Evolutionary conservation across 2,797 vertebrate species (phyloP), one percentile per base, ranked within the genome.

Genomic region (Chloroceryle inda): DNA sequence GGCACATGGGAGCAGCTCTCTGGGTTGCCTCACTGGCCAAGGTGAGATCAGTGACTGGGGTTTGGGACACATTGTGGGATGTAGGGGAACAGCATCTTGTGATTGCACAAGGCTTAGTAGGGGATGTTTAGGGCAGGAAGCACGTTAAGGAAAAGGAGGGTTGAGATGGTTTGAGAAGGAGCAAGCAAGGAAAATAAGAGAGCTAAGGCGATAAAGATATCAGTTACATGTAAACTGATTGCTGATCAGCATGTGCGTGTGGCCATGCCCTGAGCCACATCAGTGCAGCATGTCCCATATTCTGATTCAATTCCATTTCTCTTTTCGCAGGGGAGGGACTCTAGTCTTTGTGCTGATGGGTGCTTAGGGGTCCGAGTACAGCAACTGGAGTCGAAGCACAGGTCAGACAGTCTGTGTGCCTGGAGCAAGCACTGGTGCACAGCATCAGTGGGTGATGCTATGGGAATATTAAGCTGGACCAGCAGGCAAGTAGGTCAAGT

Each of bases 361-460:
- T 35, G 29, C n/a, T 6, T 0, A 2, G 45, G 18, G 47, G 13
- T 42, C 66, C 67, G 35, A 56, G 47, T 1, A 1, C 22, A 72
- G 52, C 31, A 42, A 13, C 18, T 24, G 9, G 22, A 55, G 68
- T 8, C 53, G 29, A 45, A 45, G 3, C 31, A 37, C 0, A 2
- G 17, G 37, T 19, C 59, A 38, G 33, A 29, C 9, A 20, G 17
- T 4, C 22, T 10, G 15, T 7, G 9, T 24, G 17, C 16, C 35
- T 78, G 15, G 11, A n/a, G 21, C 0, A 1, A 67, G 35, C 1
- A 4, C 62, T n/a, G 37, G n/a, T 4, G 1, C 49, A 22, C 29
- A 63, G 62, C 14, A 31, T 4, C 63, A 8, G 4, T 6, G 23
- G 0, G 1, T 18, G 45, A 22, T 31, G 13, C 17, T 0, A 0